A percentile compares a stretch with the other conserved stretches of the same genome.
Conservation (phyloP, 1,140 invertebrate genomes). For the Teleogryllus occipitalis region DNA sequence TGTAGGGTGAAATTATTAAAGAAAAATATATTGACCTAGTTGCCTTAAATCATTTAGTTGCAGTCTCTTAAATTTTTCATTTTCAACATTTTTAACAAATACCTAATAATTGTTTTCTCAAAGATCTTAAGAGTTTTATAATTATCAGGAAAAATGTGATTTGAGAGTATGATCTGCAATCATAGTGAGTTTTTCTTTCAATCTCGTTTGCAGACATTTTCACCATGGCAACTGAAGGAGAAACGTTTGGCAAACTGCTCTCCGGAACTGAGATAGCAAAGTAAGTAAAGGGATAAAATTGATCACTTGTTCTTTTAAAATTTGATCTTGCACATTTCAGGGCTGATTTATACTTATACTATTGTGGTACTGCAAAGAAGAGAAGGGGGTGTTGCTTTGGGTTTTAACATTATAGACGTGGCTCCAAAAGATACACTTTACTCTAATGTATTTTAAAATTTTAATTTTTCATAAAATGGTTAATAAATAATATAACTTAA, state of each 20-base stretch:
- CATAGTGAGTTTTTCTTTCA: neutral
- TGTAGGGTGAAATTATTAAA: too few relatives aligned
- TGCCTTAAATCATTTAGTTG: too few relatives aligned
- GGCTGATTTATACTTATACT: too few relatives aligned
- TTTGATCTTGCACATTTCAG: too few relatives aligned
- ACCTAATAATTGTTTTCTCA: too few relatives aligned
- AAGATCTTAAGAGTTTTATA: too few relatives aligned
- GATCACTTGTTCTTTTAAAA: neutral
- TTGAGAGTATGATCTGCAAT: neutral
- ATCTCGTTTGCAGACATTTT: neutral
- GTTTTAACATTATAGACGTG: neutral
- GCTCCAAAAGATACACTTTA: neutral
- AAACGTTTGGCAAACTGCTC: neutral
- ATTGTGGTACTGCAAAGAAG: too few relatives aligned
- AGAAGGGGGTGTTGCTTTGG: neutral
- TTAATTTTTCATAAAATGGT: neutral
- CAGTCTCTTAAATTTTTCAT: too few relatives aligned
- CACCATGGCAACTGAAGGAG: neutral
- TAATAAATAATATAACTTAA: too few relatives aligned
- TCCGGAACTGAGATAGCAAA: neutral
- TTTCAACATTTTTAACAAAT: too few relatives aligned
- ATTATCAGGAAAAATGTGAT: neutral
- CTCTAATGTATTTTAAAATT: neutral
- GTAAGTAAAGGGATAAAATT: neutral
- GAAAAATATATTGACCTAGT: too few relatives aligned